These are phyloP conservation scores for Cephalopachus bancanus DNA, from an alignment of 2,797 vertebrate species.

Conservation along the genomic window DNA sequence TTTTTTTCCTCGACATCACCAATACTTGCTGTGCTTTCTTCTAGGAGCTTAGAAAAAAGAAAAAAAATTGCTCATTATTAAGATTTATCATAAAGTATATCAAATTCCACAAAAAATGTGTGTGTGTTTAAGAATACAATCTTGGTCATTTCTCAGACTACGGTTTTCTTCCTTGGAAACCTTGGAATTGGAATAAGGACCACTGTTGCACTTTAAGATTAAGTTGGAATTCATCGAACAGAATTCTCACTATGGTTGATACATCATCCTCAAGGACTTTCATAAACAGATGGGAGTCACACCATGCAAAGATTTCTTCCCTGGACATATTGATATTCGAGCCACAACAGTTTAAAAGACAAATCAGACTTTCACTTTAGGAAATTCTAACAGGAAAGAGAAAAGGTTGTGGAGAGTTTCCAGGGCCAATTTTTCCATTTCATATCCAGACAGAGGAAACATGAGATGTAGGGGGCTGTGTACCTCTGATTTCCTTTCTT, in stretches of 20 bases:
- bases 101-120: conserved; percentile 36
- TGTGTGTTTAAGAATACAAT: conserved; percentile 21
- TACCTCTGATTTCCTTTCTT: conserved; percentile 60
- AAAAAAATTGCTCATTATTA: not conserved
- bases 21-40: conserved; percentile 23
- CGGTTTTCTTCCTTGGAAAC: conserved; percentile 21
- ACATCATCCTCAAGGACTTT: conserved; percentile 60
- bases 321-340: conserved; percentile 59
- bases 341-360: conserved; percentile 1
- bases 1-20: not conserved
- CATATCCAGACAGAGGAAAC: conserved; percentile 57
- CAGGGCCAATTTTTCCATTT: conserved; percentile 49
- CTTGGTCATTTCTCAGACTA: conserved; percentile 19
- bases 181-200: not conserved
- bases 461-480: not conserved
- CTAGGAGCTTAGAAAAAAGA: not conserved
- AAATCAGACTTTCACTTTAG: conserved; percentile 52
- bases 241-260: conserved; percentile 39
- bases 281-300: conserved; percentile 19
- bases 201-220: not conserved
- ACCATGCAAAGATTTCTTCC: conserved; percentile 14
- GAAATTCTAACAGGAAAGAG: conserved; percentile 69
- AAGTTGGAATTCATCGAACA: conserved; percentile 43
- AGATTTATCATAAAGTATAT: conserved; percentile 52
- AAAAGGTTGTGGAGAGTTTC: conserved; percentile 48